Percentiles rank a stretch among this genome's conserved stretches.
These are phyloP conservation scores for Phymorhynchus buccinoides DNA, from an alignment of 1,140 invertebrate species.

Conservation along the genomic window DNA sequence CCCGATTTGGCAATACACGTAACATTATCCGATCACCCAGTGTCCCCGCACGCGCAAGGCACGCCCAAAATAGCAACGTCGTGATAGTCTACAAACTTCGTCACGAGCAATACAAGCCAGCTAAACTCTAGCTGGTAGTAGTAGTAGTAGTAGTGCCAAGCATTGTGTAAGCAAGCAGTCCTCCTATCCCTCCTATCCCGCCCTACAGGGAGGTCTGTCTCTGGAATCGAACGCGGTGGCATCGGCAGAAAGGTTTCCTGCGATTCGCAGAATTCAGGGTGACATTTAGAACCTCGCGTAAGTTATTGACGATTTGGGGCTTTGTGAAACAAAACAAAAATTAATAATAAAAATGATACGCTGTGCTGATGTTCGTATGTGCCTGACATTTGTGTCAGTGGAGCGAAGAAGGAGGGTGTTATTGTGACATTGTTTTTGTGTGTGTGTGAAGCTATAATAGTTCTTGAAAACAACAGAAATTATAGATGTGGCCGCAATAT, in stretches of 20 bases:
- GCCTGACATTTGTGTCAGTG: too few species aligned
- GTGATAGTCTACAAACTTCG: neutral
- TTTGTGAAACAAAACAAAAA: too few species aligned
- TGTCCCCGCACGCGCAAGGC: neutral
- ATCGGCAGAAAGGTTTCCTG: neutral
- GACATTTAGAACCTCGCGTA: neutral
- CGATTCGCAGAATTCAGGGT: neutral
- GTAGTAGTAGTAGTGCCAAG: too few species aligned
- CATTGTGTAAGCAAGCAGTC: neutral
- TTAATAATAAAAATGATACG: neutral
- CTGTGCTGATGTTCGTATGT: too few species aligned
- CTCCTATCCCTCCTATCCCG: too few species aligned
- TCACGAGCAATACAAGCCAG: neutral
- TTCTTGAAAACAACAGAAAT: neutral
- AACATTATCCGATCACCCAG: too few species aligned
- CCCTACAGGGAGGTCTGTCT: neutral
- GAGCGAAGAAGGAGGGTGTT: neutral
- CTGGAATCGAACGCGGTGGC: neutral
- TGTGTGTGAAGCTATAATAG: neutral
- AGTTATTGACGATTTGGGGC: neutral
- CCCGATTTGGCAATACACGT: too few species aligned
- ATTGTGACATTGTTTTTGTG: neutral
- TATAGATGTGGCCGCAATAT: too few species aligned
- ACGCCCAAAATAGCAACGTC: neutral
- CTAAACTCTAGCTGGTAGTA: neutral